Conservation (phyloP, 2,888 invertebrate species). For the Busseola fusca region DNA sequence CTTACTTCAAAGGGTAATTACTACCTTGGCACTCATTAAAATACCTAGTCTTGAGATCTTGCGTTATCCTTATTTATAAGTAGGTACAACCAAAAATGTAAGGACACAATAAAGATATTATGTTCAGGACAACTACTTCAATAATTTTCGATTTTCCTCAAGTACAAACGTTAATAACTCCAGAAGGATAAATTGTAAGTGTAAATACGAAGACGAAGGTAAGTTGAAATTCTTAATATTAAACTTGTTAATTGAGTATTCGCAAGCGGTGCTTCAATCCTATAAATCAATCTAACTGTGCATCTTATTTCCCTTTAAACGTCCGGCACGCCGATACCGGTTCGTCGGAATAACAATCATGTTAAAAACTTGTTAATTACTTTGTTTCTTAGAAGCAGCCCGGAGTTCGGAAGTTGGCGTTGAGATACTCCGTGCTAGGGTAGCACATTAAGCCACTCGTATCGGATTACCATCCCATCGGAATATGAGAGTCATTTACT, state of each 20-base stretch:
- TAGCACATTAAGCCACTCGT: no score
- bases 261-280: not conserved
- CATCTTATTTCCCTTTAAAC: not conserved
- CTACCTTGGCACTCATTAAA: not conserved
- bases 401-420: no score
- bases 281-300: not conserved
- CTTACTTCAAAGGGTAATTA: not conserved
- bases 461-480: no score
- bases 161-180: not conserved
- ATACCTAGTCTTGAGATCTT: not conserved
- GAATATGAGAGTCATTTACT: no score
- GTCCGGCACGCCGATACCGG: not conserved
- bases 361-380: slow-evolving; percentile 1
- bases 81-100: not conserved
- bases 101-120: no score
- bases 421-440: no score
- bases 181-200: slow-evolving; percentile 1
- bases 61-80: not conserved
- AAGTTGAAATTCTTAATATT: not conserved
- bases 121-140: not conserved
- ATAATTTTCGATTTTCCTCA: slow-evolving; percentile 15
- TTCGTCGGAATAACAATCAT: slow-evolving; percentile 1
- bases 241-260: not conserved
- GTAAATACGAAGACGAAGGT: not conserved
- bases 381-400: not conserved